phyloP scores from a whole-genome alignment of 2,113 vertebrate genomes.

The Neolamprologus fasciatus region DNA sequence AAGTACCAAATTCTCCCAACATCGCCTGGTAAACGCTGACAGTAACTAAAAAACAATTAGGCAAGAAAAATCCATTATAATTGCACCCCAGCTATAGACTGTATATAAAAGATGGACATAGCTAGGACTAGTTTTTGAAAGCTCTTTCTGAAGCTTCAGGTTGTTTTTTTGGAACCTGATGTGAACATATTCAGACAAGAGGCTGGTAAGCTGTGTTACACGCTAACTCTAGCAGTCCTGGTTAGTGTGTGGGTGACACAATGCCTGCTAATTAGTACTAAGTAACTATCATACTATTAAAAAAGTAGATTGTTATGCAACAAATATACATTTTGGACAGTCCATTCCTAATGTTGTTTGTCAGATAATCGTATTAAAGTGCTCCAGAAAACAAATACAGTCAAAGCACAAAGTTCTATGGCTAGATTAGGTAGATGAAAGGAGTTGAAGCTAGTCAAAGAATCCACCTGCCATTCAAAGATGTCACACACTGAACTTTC shows the following conservation, averaged over 20 bases:
- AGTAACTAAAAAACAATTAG: background rate
- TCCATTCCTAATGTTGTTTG: background rate
- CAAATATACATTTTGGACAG: background rate
- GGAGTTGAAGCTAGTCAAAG: background rate
- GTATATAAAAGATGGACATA: background rate
- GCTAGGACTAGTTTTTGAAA: background rate
- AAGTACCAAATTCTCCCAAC: background rate
- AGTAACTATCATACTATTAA: background rate
- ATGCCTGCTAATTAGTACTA: background rate
- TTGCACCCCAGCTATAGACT: background rate
- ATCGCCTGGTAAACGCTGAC: background rate
- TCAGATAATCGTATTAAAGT: background rate
- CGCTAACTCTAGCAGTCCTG: background rate
- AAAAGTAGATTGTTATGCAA: background rate
- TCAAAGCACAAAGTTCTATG: background rate
- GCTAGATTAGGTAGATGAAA: background rate
- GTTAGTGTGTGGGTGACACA: background rate
- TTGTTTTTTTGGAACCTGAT: background rate
- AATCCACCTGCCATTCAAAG: background rate
- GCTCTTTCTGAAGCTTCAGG: background rate
- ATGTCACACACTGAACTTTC: background rate
- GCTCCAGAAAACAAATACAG: background rate
- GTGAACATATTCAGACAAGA: background rate
- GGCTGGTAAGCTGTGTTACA: background rate
- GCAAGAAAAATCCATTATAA: background rate